Evolutionary conservation across 2,888 invertebrate species (phyloP).

Genomic region (Theretra japonica): DNA sequence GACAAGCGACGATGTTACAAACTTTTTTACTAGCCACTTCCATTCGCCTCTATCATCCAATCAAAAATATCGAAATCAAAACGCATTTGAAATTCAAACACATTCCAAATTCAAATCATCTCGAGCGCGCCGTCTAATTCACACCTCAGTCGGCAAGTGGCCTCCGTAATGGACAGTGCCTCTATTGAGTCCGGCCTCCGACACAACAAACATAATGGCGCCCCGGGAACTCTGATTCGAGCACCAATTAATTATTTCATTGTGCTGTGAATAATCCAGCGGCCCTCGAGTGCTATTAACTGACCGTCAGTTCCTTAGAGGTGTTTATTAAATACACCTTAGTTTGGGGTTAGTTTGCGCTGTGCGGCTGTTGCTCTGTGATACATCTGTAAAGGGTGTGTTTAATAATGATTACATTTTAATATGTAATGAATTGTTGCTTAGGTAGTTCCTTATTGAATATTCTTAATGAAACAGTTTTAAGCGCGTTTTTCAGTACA

Average conservation of each 20-base stretch:
- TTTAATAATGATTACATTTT: not conserved
- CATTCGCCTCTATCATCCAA: not conserved
- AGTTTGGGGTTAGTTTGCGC: constrained; percentile 59
- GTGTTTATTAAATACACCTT: constrained; percentile 78
- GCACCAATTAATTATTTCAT: constrained; percentile 83
- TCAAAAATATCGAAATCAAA: constrained; percentile 14
- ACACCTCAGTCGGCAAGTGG: constrained; percentile 69
- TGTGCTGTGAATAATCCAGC: constrained; percentile 72
- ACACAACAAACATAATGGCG: constrained; percentile 59
- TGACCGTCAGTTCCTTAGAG: constrained; percentile 80
- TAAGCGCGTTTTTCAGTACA: no score
- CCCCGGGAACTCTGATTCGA: constrained; percentile 71
- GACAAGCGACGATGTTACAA: no score
- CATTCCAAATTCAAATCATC: constrained; percentile 58
- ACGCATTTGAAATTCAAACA: constrained; percentile 39
- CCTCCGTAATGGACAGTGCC: constrained; percentile 67
- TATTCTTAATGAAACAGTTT: no score
- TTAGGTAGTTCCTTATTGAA: not conserved
- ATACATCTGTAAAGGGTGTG: constrained; percentile 21
- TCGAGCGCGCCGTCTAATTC: constrained; percentile 61
- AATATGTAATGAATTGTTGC: not conserved
- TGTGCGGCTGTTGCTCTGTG: constrained; percentile 36
- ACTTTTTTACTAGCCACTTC: constrained; percentile 9
- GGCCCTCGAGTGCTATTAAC: constrained; percentile 76
- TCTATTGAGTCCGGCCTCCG: constrained; percentile 56